Conservation (phyloP, 2,113 vertebrate species). For the Eublepharis macularius region DNA sequence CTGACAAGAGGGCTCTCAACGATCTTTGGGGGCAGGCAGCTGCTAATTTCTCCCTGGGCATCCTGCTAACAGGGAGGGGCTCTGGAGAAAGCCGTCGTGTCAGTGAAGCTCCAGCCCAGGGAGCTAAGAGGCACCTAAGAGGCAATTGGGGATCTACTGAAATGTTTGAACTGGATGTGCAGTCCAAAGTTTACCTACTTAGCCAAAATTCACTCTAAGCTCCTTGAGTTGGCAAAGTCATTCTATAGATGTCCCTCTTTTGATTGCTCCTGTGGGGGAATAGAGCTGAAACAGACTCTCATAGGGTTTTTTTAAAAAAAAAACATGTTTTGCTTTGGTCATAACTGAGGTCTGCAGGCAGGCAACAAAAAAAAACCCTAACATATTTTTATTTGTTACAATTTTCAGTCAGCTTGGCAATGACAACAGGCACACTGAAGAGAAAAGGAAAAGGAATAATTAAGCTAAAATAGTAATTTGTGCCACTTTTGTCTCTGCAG, state of each 20-base stretch:
- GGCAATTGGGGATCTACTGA: not conserved
- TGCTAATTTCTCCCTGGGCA: too few species aligned
- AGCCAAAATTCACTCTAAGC: conserved; percentile 2
- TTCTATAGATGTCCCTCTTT: not conserved
- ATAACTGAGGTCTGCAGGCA: not conserved
- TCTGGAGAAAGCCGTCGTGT: too few species aligned
- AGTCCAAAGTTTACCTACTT: not conserved
- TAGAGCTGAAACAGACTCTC: not conserved
- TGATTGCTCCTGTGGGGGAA: conserved; percentile 12
- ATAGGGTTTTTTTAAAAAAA: not conserved
- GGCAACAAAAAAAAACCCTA: not conserved
- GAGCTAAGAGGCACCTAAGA: too few species aligned
- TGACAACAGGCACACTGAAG: not conserved
- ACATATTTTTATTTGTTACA: too few species aligned
- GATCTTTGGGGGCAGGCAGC: too few species aligned
- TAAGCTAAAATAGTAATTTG: not conserved
- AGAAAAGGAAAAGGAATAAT: not conserved
- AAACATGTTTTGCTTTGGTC: not conserved
- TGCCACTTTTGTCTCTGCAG: not conserved
- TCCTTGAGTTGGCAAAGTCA: conserved; percentile 16
- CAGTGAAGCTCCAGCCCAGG: too few species aligned
- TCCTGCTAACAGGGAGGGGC: too few species aligned
- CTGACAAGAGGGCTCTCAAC: too few species aligned
- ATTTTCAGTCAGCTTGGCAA: too few species aligned
- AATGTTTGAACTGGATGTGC: not conserved